Conservation (phyloP, 1,140 invertebrate genomes). For the Archivesica marissinica region DNA sequence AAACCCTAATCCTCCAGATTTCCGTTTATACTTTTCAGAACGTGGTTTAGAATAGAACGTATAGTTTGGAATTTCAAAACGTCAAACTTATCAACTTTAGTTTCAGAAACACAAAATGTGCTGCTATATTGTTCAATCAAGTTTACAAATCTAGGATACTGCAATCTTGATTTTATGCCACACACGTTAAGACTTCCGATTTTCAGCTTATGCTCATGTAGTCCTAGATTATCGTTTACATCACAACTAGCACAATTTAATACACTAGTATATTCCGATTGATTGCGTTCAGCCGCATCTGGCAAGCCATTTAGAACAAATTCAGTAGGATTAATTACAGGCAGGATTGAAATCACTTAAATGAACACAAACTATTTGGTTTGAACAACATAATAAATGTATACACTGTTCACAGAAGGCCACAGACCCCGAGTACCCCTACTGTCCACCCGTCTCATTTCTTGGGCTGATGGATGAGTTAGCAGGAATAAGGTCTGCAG, state of each 20-base stretch:
- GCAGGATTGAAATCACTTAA: too few species aligned
- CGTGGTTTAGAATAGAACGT: slow-evolving; percentile 2
- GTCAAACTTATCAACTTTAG: not conserved
- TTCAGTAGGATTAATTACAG: too few species aligned
- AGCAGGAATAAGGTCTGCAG: too few species aligned
- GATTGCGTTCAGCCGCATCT: not conserved
- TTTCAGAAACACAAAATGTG: not conserved
- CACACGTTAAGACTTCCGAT: slow-evolving; percentile 5
- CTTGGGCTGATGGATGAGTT: too few species aligned
- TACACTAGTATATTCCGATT: not conserved
- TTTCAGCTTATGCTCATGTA: not conserved
- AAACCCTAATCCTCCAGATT: not conserved
- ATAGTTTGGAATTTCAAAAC: not conserved
- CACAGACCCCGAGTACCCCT: not conserved
- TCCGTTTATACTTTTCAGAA: slow-evolving; percentile 7
- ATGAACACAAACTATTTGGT: not conserved
- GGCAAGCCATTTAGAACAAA: too few species aligned
- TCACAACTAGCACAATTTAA: too few species aligned
- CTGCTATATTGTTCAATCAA: not conserved
- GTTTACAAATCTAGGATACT: not conserved
- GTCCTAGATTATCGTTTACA: too few species aligned
- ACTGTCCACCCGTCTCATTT: not conserved
- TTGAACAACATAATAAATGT: not conserved
- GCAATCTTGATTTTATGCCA: not conserved
- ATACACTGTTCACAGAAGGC: not conserved